Evolutionary conservation across 92 coral and sea anemone species (phyloP), one percentile per base, ranked within the genome.

Genomic region (Porites rus): DNA sequence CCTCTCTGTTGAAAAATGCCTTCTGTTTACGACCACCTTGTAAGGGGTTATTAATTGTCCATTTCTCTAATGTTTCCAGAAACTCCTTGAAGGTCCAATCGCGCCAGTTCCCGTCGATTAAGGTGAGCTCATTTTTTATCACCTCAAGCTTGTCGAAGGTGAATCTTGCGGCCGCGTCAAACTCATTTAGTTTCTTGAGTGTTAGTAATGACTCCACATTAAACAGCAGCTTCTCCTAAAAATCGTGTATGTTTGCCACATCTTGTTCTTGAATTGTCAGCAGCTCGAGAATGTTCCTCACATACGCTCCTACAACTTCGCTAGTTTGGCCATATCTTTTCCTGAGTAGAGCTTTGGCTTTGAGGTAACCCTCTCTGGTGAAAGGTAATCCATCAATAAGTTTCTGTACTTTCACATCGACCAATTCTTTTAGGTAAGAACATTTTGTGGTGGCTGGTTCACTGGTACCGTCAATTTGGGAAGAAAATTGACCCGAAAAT

Each of bases 191-290:
- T 18, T 74, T 84, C 77, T 69, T 51, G 9, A 92, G 19, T 70
- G 94, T 92, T 73, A 72, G 86, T 75, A 92, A 63, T 9, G 95
- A 89, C 59, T 92, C 92, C 18, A 92, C 95, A 78, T 92, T 92
- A 74, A 78, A 89, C 52, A 88, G 77, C 80, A 92, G 75, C 10
- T 74, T 82, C 65, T 92, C 93, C 65, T 90, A 92, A 74, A 87
- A 90, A 14, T 77, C 84, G 67, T 93, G 96, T n/a, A 92, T 90
- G 75, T 81, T 89, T 18, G 20, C 28, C 3, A 87, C 90, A 69
- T 90, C 90, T 63, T 85, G 56, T 77, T 83, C 95, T 20, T 56
- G 77, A 38, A 92, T 68, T 18, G 79, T 72, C 5, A 88, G 95
- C 38, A 92, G 87, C 25, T 92, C 95, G 0, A 92, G 80, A 19